phyloP scores from a whole-genome alignment of 1,140 invertebrate genomes.

The Alviniconcha marisindica region DNA sequence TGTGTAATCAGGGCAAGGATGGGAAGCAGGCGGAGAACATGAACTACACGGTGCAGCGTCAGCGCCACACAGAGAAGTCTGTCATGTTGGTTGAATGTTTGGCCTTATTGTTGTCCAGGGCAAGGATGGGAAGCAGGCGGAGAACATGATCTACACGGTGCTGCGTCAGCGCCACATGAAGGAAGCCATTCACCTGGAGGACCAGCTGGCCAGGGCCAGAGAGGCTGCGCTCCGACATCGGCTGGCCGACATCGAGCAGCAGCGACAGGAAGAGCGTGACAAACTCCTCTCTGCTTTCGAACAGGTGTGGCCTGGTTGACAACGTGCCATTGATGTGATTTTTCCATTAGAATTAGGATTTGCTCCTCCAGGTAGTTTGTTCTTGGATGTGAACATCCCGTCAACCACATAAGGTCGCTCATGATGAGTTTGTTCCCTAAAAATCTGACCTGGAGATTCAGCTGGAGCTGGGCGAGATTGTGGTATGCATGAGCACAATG shows the following conservation, averaged over 20 bases:
- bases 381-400: too few species aligned
- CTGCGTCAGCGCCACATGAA: conserved; percentile 72
- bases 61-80: conserved; percentile 70
- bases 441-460: too few species aligned
- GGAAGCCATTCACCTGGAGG: conserved; percentile 72
- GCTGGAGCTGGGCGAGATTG: too few species aligned
- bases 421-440: too few species aligned
- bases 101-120: too few species aligned
- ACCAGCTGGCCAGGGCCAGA: conserved; percentile 65
- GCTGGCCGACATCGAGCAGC: conserved; percentile 59
- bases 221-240: conserved; percentile 60
- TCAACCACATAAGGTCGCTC: not conserved
- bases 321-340: too few species aligned
- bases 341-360: too few species aligned
- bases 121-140: conserved; percentile 63
- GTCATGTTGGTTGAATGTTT: too few species aligned
- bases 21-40: conserved; percentile 65
- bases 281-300: conserved; percentile 65
- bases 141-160: conserved; percentile 72
- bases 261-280: conserved; percentile 66
- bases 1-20: conserved; percentile 63
- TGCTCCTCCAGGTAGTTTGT: not conserved
- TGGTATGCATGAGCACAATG: too few species aligned
- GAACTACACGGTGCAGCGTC: conserved; percentile 67
- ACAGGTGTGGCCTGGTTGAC: conserved; percentile 53